Evolutionary conservation across 1,140 invertebrate species (phyloP).

Genomic region (Physella acuta): DNA sequence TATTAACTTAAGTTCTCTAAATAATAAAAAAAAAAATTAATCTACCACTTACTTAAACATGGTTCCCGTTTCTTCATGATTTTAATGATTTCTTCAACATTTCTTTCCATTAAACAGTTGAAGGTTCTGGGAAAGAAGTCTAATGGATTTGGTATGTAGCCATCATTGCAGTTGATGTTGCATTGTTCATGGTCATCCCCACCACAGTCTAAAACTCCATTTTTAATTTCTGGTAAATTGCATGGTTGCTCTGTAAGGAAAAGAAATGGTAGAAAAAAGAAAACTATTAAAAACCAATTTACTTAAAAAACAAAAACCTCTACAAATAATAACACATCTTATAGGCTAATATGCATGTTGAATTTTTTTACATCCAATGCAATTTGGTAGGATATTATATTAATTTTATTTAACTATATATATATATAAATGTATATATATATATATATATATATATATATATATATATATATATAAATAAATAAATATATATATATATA

Average conservation of each 20-base stretch:
- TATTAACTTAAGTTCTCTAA: too few relatives aligned
- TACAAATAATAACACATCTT: too few relatives aligned
- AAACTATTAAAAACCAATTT: background rate
- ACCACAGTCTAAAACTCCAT: conserved; percentile 41
- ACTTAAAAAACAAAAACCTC: background rate
- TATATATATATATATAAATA: background rate
- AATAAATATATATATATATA: background rate
- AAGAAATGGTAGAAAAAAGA: background rate
- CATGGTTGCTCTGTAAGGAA: conserved; percentile 37
- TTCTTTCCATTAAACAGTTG: conserved; percentile 34
- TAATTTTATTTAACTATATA: too few relatives aligned
- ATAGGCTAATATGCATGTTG: too few relatives aligned
- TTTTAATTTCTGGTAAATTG: conserved; percentile 37
- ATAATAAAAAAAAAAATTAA: background rate
- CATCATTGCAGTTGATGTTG: conserved; percentile 36
- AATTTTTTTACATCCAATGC: too few relatives aligned
- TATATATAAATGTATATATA: too few relatives aligned
- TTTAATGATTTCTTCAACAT: conserved; percentile 33
- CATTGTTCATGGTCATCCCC: conserved; percentile 23
- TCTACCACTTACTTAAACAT: conserved; percentile 41
- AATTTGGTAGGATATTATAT: too few relatives aligned
- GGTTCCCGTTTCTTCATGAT: conserved; percentile 37
- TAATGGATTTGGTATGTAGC: conserved; percentile 38
- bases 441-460: background rate
- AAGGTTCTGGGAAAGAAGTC: conserved; percentile 34